phyloP scores from a whole-genome alignment of 2,113 vertebrate species.

The Rhinolophus sinicus region DNA sequence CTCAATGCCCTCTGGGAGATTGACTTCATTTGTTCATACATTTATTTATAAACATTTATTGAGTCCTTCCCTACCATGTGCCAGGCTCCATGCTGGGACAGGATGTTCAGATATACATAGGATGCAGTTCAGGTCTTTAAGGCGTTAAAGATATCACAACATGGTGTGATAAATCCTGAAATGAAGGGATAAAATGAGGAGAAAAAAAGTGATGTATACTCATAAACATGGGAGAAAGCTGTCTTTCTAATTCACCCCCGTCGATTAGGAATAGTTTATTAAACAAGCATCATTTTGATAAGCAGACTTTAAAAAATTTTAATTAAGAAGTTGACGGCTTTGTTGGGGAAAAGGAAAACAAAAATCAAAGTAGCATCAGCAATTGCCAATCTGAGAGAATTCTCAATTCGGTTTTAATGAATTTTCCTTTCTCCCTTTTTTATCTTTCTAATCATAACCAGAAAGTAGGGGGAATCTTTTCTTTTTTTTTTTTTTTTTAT shows the following conservation, averaged over 20 bases:
- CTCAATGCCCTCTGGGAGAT: neutral
- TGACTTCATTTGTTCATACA: neutral
- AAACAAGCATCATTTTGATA: constrained; percentile 47
- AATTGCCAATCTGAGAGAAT: neutral
- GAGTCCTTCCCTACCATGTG: neutral
- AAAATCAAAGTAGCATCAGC: constrained; percentile 6
- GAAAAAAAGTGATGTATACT: neutral
- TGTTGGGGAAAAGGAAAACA: neutral
- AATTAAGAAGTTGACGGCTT: neutral
- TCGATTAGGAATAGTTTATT: neutral
- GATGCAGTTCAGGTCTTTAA: neutral
- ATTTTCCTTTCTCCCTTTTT: neutral
- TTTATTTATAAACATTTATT: constrained; percentile 30
- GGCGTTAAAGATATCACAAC: neutral
- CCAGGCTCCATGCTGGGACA: neutral
- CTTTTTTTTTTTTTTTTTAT: neutral
- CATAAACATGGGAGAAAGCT: constrained; percentile 11
- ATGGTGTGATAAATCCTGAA: neutral
- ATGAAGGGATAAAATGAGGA: neutral
- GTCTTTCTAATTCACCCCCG: neutral
- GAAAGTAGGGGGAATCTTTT: neutral
- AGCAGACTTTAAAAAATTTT: neutral
- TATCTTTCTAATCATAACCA: neutral
- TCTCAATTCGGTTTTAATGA: constrained; percentile 27
- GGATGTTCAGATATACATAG: neutral